Evolutionary conservation across 64 coral and sea anemone species (phyloP).

Genomic region (Actinia tenebrosa): DNA sequence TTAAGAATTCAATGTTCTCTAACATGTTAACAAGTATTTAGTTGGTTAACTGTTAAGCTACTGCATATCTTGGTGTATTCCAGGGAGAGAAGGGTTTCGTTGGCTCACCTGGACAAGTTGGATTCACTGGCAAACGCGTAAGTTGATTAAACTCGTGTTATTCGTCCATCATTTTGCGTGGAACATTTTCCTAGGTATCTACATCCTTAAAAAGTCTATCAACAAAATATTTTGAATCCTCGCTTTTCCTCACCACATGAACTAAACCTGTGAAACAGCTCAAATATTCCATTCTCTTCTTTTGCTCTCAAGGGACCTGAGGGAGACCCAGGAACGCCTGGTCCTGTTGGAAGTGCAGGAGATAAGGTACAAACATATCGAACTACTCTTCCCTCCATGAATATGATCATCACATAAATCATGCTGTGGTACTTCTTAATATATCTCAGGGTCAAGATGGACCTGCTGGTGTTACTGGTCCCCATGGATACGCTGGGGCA

Average conservation of each 20-base stretch:
- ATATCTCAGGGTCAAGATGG: conserved; percentile 12
- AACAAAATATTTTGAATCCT: background rate
- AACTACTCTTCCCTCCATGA: background rate
- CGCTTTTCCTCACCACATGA: background rate
- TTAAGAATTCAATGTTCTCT: background rate
- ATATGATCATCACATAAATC: background rate
- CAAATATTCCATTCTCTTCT: background rate
- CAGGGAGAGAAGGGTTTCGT: conserved; percentile 28
- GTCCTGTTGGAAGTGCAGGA: conserved; percentile 20
- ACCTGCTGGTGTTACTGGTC: conserved; percentile 14
- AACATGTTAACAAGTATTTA: background rate
- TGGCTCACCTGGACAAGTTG: conserved; percentile 42
- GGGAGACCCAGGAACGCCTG: conserved; percentile 42
- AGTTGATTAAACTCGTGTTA: background rate
- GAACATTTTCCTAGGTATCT: too few species aligned
- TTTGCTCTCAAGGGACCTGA: conserved; percentile 24
- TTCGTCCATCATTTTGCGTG: too few species aligned
- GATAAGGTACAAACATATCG: background rate
- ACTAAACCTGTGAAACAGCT: too few species aligned
- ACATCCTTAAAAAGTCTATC: too few species aligned
- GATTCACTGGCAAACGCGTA: conserved; percentile 40
- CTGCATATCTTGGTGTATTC: background rate
- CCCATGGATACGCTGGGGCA: conserved; percentile 17
- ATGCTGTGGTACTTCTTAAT: background rate
- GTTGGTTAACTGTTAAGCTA: background rate